Percentiles rank a stretch among this genome's conserved stretches.
phyloP scores from a whole-genome alignment of 2,113 vertebrate species.

The Bolborhynchus lineola region DNA sequence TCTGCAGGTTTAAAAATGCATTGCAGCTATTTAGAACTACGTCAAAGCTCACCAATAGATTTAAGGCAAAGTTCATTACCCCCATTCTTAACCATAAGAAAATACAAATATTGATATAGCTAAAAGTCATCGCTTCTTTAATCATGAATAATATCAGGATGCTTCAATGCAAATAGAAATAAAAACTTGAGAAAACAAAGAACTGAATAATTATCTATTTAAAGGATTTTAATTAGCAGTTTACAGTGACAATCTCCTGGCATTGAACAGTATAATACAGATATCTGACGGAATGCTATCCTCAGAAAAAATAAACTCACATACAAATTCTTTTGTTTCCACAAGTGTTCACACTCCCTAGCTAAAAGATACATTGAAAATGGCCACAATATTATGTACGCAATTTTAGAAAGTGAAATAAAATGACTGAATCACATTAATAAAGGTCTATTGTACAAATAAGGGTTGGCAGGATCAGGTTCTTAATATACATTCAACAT shows the following conservation, averaged over 20 bases:
- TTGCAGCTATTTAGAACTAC: neutral
- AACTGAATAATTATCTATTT: neutral
- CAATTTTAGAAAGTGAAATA: constrained; percentile 39
- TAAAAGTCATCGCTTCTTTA: neutral
- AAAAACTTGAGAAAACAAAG: neutral
- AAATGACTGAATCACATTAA: constrained; percentile 36
- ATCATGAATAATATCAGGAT: neutral
- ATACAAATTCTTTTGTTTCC: neutral
- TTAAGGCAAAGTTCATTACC: neutral
- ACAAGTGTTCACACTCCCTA: neutral
- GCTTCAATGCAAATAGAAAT: neutral
- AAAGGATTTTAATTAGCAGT: neutral
- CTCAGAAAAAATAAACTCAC: neutral
- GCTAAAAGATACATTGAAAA: neutral
- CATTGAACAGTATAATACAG: neutral
- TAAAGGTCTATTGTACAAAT: constrained; percentile 15
- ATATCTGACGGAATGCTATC: neutral
- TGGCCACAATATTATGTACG: neutral
- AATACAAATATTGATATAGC: neutral
- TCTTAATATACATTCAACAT: constrained; percentile 4
- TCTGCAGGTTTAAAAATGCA: constrained; percentile 48
- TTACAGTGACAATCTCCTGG: neutral
- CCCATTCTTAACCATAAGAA: neutral
- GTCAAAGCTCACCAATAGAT: neutral
- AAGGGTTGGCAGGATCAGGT: constrained; percentile 4